phyloP scores from a whole-genome alignment of 2,797 vertebrate genomes.

The Coluber constrictor region DNA sequence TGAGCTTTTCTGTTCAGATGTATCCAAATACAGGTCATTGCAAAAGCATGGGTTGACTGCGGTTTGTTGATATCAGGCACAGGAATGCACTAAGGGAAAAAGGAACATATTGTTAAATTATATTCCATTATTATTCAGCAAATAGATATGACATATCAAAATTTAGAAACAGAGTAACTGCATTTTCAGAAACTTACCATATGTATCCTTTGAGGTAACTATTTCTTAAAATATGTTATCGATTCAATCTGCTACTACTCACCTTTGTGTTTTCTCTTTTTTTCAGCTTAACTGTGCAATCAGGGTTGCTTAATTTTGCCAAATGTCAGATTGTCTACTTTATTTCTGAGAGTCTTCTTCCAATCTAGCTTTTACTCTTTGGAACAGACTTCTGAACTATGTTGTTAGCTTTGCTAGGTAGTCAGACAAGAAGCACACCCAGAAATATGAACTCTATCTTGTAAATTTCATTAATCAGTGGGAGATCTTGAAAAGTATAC shows the following conservation, averaged over 20 bases:
- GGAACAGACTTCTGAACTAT: not conserved
- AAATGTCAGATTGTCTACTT: not conserved
- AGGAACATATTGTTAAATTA: not conserved
- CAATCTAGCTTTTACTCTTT: not conserved
- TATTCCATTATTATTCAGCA: not conserved
- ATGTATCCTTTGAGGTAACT: not conserved
- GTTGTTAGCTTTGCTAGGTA: not conserved
- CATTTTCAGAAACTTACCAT: not conserved
- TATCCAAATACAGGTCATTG: conserved; percentile 99
- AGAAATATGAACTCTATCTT: not conserved
- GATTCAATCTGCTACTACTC: not conserved
- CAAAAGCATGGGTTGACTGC: conserved; percentile 96
- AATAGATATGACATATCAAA: not conserved
- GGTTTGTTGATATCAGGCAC: conserved; percentile 99
- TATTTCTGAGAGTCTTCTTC: not conserved
- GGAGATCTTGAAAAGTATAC: not conserved
- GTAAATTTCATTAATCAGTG: not conserved
- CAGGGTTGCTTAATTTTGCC: not conserved
- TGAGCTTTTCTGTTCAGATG: conserved; percentile 98
- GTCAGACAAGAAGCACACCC: not conserved
- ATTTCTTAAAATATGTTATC: not conserved
- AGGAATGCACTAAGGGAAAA: conserved; percentile 87
- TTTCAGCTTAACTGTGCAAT: not conserved
- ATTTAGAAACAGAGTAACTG: not conserved
- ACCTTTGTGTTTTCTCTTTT: not conserved